Evolutionary conservation across 2,888 invertebrate genomes (phyloP).

Genomic region (Stenodera caucasica): DNA sequence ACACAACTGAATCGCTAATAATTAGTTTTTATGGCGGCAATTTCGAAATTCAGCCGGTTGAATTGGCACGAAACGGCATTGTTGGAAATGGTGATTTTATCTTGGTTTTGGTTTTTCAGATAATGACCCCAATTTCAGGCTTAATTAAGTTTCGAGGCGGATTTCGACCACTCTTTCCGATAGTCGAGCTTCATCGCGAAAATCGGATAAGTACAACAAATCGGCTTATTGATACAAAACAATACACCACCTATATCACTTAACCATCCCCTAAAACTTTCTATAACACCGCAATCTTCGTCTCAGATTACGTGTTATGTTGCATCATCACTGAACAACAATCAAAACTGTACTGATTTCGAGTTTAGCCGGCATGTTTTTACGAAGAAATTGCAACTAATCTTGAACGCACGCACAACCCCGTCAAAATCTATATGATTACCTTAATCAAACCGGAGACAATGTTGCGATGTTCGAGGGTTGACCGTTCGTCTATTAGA

Average conservation of each 20-base stretch:
- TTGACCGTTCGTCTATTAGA: conserved; percentile 16
- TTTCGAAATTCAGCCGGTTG: too few species aligned
- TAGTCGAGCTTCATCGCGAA: neutral
- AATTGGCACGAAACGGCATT: too few species aligned
- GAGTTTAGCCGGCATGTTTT: conserved; percentile 4
- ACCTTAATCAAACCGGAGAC: conserved; percentile 52
- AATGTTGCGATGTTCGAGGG: conserved; percentile 10
- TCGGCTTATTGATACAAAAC: conserved; percentile 16
- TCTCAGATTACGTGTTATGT: conserved; percentile 25
- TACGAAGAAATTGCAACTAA: conserved; percentile 48
- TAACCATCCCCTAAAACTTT: neutral
- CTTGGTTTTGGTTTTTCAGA: too few species aligned
- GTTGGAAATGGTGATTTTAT: too few species aligned
- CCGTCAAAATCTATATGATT: conserved; percentile 45
- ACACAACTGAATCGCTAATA: too few species aligned
- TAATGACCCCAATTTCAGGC: neutral
- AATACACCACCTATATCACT: conserved; percentile 12
- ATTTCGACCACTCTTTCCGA: too few species aligned
- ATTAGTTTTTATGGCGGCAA: too few species aligned
- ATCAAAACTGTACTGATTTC: conserved; percentile 16
- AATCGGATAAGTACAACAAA: conserved; percentile 15
- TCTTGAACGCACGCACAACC: conserved; percentile 47
- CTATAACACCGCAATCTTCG: neutral
- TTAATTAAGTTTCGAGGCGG: neutral
- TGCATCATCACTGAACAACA: conserved; percentile 32